Percentiles rank a stretch among this genome's conserved stretches.
Conservation (phyloP, 2,113 vertebrate species). For the Pseudonaja textilis region DNA sequence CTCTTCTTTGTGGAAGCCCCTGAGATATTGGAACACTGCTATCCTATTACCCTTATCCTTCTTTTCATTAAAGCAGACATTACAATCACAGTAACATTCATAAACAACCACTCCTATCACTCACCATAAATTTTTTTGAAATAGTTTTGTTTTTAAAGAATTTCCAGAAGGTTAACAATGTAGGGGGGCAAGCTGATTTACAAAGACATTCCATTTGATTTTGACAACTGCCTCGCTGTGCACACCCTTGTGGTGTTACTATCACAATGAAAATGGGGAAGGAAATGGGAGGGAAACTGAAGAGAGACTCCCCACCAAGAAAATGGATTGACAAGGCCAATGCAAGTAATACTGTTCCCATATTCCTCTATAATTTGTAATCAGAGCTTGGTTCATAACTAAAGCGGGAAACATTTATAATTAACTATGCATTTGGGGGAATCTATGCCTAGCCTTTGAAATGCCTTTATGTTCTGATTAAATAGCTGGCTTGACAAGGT, state of each 20-base stretch:
- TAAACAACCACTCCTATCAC: not conserved
- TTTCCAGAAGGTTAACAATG: not conserved
- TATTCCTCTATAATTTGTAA: not conserved
- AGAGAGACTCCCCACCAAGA: not conserved
- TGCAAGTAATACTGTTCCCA: fast-evolving
- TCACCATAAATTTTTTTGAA: not conserved
- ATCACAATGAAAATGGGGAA: not conserved
- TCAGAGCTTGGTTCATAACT: not conserved
- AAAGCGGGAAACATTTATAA: not conserved
- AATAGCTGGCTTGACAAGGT: constrained; percentile 47
- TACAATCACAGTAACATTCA: not conserved
- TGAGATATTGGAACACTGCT: too few relatives aligned
- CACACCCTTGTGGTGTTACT: not conserved
- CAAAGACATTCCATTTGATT: not conserved
- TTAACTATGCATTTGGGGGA: not conserved
- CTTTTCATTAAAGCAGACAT: too few relatives aligned
- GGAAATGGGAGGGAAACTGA: not conserved
- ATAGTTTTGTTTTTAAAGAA: not conserved
- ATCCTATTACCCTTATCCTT: too few relatives aligned
- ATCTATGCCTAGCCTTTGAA: not conserved
- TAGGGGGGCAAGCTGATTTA: not conserved
- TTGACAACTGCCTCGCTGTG: not conserved
- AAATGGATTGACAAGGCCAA: not conserved
- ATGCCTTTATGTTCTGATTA: constrained; percentile 25
- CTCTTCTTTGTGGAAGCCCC: too few relatives aligned